Evolutionary conservation across 1,140 invertebrate species (phyloP).

Genomic region (Alviniconcha marisindica): DNA sequence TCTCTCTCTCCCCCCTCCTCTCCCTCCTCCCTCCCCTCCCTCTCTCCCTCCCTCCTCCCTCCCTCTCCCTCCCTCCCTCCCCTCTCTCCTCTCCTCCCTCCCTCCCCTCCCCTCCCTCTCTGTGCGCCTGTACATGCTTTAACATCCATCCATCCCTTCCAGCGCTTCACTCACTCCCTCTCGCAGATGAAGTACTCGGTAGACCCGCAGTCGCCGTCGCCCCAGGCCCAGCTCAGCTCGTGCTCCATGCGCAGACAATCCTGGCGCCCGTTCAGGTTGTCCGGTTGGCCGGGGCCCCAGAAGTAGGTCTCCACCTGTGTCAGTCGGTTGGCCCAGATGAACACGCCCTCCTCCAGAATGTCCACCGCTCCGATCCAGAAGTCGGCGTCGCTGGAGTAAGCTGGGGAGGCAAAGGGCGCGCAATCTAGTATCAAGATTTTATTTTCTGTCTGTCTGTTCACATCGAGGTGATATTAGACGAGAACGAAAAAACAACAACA

Average conservation of each 20-base stretch:
- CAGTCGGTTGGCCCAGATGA: conserved; percentile 36
- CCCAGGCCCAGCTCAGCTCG: conserved; percentile 26
- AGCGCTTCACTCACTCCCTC: conserved; percentile 37
- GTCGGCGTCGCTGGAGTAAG: conserved; percentile 23
- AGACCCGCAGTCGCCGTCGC: conserved; percentile 14
- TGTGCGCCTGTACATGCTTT: no score
- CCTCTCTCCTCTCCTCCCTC: no score
- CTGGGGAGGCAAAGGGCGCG: no score
- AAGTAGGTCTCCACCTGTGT: conserved; percentile 21
- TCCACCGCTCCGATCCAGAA: conserved; percentile 37
- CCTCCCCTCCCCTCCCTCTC: no score
- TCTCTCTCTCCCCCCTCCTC: no score
- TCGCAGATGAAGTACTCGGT: conserved; percentile 41
- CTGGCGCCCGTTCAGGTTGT: conserved; percentile 33
- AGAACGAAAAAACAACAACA: background rate
- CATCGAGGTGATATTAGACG: background rate
- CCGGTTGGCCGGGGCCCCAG: conserved; percentile 11
- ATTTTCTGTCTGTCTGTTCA: background rate
- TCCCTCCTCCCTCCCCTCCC: no score
- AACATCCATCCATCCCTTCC: no score
- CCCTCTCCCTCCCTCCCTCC: no score
- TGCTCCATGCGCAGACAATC: conserved; percentile 24
- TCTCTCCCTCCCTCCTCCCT: no score
- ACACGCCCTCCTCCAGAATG: conserved; percentile 33
- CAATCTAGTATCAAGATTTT: no score